These are phyloP conservation scores for Marisa cornuarietis DNA, from an alignment of 1,140 invertebrate species.

Conservation along the genomic window DNA sequence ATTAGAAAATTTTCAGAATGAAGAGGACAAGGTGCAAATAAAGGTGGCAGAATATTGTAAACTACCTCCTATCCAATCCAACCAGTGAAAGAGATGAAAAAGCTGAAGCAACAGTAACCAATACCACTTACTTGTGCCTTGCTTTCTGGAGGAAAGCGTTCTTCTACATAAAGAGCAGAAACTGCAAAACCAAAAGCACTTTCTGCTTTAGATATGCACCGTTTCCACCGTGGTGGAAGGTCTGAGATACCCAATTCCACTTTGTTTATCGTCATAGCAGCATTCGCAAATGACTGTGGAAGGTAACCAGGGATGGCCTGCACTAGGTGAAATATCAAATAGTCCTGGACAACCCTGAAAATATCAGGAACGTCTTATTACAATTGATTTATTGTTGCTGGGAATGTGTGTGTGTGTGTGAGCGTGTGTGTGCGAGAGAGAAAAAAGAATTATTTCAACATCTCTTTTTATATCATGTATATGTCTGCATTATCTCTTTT, in stretches of 20 bases:
- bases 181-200: slow-evolving; percentile 88
- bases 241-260: slow-evolving; percentile 73
- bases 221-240: slow-evolving; percentile 84
- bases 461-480: no score
- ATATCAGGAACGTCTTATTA: neutral
- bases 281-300: slow-evolving; percentile 75
- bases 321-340: slow-evolving; percentile 83
- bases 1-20: neutral
- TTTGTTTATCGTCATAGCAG: slow-evolving; percentile 35
- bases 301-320: slow-evolving; percentile 79
- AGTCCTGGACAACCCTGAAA: slow-evolving; percentile 77
- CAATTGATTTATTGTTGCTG: no score
- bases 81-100: no score
- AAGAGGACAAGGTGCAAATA: neutral
- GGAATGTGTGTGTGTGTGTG: no score
- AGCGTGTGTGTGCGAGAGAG: no score
- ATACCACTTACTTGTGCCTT: slow-evolving; percentile 34
- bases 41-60: neutral
- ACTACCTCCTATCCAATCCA: no score
- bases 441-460: no score
- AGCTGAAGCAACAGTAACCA: neutral
- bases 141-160: slow-evolving; percentile 39
- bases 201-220: slow-evolving; percentile 83
- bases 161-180: slow-evolving; percentile 75
- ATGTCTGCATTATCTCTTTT: no score